Percentiles rank a stretch among this genome's conserved stretches.
These are phyloP conservation scores for Crepidodera aurea DNA, from an alignment of 2,888 invertebrate species.

Conservation along the genomic window DNA sequence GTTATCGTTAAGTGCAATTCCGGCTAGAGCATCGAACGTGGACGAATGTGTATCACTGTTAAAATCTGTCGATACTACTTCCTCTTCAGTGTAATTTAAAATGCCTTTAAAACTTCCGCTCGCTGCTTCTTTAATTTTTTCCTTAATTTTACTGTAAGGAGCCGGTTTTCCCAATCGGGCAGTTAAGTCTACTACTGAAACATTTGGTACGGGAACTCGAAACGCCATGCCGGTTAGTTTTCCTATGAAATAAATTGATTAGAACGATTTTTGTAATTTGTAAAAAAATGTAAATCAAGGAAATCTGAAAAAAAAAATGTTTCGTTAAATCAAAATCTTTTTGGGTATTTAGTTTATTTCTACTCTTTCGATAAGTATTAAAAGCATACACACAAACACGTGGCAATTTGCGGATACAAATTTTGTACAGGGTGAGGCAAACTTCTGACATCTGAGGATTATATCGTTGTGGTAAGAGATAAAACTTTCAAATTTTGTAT, in stretches of 20 bases:
- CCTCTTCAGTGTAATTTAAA: constrained; percentile 94
- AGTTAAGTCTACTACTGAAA: constrained; percentile 97
- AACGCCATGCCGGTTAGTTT: constrained; percentile 82
- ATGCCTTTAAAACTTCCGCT: constrained; percentile 89
- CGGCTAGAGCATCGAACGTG: constrained; percentile 96
- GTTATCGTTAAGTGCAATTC: constrained; percentile 91
- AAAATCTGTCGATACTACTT: constrained; percentile 96
- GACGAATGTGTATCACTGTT: constrained; percentile 90
- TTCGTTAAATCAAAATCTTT: too few species aligned
- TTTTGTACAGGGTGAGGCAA: too few species aligned
- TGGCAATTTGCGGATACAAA: too few species aligned
- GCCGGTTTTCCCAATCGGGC: constrained; percentile 75
- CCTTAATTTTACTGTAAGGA: constrained; percentile 88
- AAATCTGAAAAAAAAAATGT: background rate
- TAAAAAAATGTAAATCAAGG: background rate
- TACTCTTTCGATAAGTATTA: too few species aligned
- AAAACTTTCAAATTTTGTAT: too few species aligned
- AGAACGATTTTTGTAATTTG: background rate
- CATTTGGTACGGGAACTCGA: constrained; percentile 96
- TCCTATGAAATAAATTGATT: constrained; percentile 28
- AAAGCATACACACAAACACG: too few species aligned
- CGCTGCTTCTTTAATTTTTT: constrained; percentile 80
- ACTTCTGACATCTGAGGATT: too few species aligned
- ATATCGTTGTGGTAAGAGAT: too few species aligned
- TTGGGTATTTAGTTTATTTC: too few species aligned